Conservation (phyloP, 2,888 invertebrate species). For the Caenorhabditis sp. region DNA sequence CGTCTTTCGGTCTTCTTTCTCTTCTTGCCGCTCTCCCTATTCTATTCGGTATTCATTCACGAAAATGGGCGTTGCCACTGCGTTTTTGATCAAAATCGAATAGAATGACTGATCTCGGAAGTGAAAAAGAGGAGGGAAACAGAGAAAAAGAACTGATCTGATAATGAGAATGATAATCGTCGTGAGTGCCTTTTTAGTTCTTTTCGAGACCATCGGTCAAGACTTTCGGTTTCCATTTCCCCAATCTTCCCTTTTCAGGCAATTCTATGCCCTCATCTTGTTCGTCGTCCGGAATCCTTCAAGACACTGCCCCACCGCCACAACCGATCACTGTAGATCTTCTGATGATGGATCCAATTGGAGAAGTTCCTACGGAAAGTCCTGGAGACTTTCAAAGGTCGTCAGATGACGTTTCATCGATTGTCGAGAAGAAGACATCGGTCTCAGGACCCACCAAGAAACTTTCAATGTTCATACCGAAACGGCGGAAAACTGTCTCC, state of each 20-base stretch:
- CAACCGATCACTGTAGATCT: constrained; percentile 43
- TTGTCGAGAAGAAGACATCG: constrained; percentile 30
- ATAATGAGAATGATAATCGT: no score
- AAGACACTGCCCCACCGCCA: constrained; percentile 41
- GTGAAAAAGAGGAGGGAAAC: neutral
- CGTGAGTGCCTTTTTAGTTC: constrained; percentile 10
- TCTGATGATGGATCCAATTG: constrained; percentile 64
- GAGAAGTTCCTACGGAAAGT: constrained; percentile 35
- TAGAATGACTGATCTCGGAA: constrained; percentile 14
- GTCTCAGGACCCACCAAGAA: constrained; percentile 46
- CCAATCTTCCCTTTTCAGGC: constrained; percentile 36
- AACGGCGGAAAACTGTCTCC: constrained; percentile 67
- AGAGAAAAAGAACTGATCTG: constrained; percentile 8
- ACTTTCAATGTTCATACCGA: constrained; percentile 68
- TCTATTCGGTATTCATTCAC: constrained; percentile 2
- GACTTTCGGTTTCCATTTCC: neutral
- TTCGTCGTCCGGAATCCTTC: constrained; percentile 64
- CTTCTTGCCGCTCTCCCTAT: neutral
- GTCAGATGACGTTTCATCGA: constrained; percentile 24
- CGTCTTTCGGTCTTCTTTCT: constrained; percentile 27
- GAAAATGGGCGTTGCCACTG: constrained; percentile 30
- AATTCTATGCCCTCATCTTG: constrained; percentile 66
- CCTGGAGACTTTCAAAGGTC: constrained; percentile 32
- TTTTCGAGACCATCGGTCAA: constrained; percentile 19
- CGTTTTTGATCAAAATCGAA: constrained; percentile 7